A percentile compares a stretch with the other conserved stretches of the same genome.
These are phyloP conservation scores for Leucosticte australis DNA, from an alignment of 2,113 vertebrate genomes.

Conservation along the genomic window DNA sequence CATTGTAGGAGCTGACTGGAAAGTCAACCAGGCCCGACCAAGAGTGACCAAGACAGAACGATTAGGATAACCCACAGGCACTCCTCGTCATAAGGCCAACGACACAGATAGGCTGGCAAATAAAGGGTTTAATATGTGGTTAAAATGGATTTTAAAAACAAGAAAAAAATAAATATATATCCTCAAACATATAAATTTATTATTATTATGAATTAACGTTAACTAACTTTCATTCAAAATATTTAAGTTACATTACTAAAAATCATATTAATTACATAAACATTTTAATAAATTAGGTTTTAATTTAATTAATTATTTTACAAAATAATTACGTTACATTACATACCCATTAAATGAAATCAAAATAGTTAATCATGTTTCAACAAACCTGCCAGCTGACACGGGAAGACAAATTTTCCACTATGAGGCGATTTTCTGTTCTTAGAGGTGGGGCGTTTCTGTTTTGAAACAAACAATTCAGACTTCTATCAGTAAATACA, in stretches of 20 bases:
- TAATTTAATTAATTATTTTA: slow-evolving; percentile 65
- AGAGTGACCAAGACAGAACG: slow-evolving; percentile 99
- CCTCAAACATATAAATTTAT: slow-evolving; percentile 75
- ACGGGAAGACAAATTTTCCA: slow-evolving; percentile 93
- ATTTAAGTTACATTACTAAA: slow-evolving; percentile 64
- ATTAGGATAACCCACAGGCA: slow-evolving; percentile 91
- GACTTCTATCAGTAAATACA: neutral
- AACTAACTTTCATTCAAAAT: slow-evolving; percentile 63
- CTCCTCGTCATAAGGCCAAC: slow-evolving; percentile 98
- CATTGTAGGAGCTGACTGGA: slow-evolving; percentile 92
- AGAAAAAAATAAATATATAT: slow-evolving; percentile 74
- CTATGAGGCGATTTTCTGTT: slow-evolving; percentile 94
- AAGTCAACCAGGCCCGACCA: slow-evolving; percentile 96
- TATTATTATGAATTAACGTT: slow-evolving; percentile 52
- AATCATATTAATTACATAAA: slow-evolving; percentile 45
- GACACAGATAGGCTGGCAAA: slow-evolving; percentile 99
- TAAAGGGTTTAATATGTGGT: slow-evolving; percentile 99
- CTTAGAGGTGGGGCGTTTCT: slow-evolving; percentile 92
- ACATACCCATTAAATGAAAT: slow-evolving; percentile 70
- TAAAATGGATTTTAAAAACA: slow-evolving; percentile 87
- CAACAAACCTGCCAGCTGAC: slow-evolving; percentile 98
- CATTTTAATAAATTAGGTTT: slow-evolving; percentile 41
- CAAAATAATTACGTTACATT: slow-evolving; percentile 67
- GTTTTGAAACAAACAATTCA: neutral
- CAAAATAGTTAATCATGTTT: slow-evolving; percentile 71